Evolutionary conservation across 1,140 invertebrate species (phyloP), one percentile per base, ranked within the genome.

Genomic region (Ooceraea biroi): DNA sequence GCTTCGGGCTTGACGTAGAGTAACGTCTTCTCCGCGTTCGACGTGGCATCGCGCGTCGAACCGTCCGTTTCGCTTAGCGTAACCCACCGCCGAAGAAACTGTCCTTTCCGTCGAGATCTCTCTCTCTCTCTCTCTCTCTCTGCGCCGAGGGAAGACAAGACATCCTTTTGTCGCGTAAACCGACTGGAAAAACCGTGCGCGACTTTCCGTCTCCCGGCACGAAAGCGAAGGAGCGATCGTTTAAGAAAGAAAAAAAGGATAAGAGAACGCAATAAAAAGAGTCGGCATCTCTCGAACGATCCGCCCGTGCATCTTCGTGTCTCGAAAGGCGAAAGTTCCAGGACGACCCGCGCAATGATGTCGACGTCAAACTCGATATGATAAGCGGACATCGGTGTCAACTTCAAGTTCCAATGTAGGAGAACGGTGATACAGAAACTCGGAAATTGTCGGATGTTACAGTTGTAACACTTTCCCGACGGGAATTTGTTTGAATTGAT

Each of bases 151-250:
- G 44, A 44, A 63, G 72, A 69, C 73, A 65, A 80, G 68, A 74
- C 82, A 74, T 87, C 48, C 82, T 85, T 87, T 85, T 82, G 72
- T 74, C 61, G 55, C 76, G 76, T 36, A 88, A 88, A 87, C 85
- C 72, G 76, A 85, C 69, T 55, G 87, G 82, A 88, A 88, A 83
- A 88, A 87, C 48, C 76, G 46, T 63, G 22, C 52, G 61, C 80
- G 80, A 85, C 85, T 86, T 88, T 83, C 76, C 82, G 72, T 83
- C 36, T 63, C 44, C 5, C 72, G 61, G 22, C 63, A 22, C 63
- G 76, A 69, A 44, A 68, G 48, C 73, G 58, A 76, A 41, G 12
- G 60, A 25, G 60, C 50, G 61, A 78, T 69, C 63, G 63, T 12
- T 55, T 41, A 82, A 50, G 19, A 55, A 71, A 71, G 52, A 41